phyloP scores from a whole-genome alignment of 2,888 invertebrate genomes.

The Onthophagus sagittarius region DNA sequence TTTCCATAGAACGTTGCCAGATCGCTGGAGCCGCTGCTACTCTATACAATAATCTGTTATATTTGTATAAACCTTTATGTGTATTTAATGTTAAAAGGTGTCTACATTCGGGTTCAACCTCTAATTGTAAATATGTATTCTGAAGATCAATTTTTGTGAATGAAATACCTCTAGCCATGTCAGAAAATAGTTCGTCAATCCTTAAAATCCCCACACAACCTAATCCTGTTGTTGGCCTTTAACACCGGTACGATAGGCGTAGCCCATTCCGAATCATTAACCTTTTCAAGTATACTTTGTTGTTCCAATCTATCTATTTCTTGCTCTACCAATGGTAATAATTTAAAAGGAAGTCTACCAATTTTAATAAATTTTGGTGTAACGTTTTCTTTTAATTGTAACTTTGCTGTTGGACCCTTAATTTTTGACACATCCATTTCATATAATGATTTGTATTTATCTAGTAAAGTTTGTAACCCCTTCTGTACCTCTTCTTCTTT shows the following conservation, averaged over 20 bases:
- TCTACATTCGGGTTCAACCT: conserved; percentile 35
- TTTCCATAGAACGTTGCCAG: conserved; percentile 36
- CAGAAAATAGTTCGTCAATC: conserved; percentile 26
- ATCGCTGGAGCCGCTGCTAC: conserved; percentile 37
- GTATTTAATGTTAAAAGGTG: conserved; percentile 38
- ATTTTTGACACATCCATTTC: conserved; percentile 20
- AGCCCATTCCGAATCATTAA: conserved; percentile 36
- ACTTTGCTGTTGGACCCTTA: conserved; percentile 21
- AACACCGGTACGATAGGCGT: conserved; percentile 38
- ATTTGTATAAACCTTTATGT: conserved; percentile 37
- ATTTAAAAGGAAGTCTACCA: conserved; percentile 24
- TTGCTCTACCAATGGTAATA: conserved; percentile 22
- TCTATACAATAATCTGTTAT: conserved; percentile 37
- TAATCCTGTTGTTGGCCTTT: conserved; percentile 32
- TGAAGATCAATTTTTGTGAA: conserved; percentile 31
- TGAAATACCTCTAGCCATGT: conserved; percentile 32
- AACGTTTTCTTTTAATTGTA: conserved; percentile 23
- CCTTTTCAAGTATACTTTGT: conserved; percentile 27
- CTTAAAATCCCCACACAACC: conserved; percentile 33
- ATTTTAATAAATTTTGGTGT: conserved; percentile 27
- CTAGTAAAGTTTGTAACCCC: conserved; percentile 18
- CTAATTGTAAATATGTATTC: conserved; percentile 39
- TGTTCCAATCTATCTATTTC: conserved; percentile 26
- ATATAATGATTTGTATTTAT: conserved; percentile 17
- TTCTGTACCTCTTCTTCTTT: neutral